Conservation (phyloP, 2,113 vertebrate species). For the Oreochromis aureus region DNA sequence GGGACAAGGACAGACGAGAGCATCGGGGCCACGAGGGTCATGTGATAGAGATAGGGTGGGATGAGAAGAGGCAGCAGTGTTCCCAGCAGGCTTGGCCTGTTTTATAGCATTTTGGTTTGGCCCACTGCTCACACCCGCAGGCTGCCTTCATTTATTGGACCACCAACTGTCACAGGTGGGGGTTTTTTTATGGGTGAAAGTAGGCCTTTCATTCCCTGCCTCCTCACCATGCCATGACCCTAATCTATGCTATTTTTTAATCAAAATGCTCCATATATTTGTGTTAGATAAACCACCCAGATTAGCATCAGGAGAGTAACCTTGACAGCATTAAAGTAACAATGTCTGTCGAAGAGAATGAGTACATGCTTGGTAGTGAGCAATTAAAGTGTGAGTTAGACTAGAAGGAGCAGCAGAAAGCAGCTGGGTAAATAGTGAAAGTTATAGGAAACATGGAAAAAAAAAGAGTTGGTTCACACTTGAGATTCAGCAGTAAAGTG, state of each 20-base stretch:
- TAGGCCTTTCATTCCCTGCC: conserved; percentile 12
- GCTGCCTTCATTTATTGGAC: conserved; percentile 36
- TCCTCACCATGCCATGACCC: neutral
- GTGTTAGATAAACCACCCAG: conserved; percentile 21
- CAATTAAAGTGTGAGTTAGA: conserved; percentile 24
- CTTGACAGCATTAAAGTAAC: conserved; percentile 18
- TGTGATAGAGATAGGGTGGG: conserved; percentile 25
- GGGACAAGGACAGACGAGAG: neutral
- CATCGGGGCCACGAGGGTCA: conserved; percentile 16
- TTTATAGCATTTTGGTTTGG: conserved; percentile 41
- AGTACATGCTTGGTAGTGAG: neutral
- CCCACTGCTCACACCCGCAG: conserved; percentile 22
- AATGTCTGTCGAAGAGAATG: neutral
- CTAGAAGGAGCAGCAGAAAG: neutral
- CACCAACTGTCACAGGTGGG: conserved; percentile 46
- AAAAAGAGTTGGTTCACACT: neutral
- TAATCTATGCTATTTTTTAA: conserved; percentile 10
- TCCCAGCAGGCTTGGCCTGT: conserved; percentile 44
- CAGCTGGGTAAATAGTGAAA: neutral
- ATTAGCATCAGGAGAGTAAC: conserved; percentile 11
- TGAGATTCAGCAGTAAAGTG: conserved; percentile 2
- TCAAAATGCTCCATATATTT: conserved; percentile 8
- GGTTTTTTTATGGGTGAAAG: conserved; percentile 30
- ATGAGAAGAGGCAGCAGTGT: conserved; percentile 31
- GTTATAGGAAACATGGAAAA: neutral